Evolutionary conservation across 2,888 invertebrate species (phyloP).

Genomic region (Pseudococcus viburni): DNA sequence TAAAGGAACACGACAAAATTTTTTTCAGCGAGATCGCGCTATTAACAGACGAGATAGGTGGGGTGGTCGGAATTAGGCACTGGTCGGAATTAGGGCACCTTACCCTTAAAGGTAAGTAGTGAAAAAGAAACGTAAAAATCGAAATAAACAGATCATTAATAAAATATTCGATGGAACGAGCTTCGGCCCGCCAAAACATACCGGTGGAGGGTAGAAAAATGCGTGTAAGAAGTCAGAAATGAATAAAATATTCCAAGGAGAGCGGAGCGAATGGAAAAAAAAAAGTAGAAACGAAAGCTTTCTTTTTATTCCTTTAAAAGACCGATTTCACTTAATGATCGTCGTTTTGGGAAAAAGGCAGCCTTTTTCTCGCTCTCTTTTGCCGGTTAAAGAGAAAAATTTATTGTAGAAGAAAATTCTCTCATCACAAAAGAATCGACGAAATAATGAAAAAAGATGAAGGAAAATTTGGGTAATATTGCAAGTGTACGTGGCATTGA

Average conservation of each 20-base stretch:
- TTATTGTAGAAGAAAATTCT: background rate
- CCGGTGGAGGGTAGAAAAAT: background rate
- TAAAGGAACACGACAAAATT: too few species aligned
- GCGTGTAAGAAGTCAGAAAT: background rate
- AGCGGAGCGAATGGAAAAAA: background rate
- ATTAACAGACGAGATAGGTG: too few species aligned
- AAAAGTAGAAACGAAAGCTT: background rate
- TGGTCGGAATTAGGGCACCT: too few species aligned
- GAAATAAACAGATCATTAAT: slow-evolving; percentile 33
- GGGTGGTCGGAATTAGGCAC: too few species aligned
- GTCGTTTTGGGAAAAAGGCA: background rate
- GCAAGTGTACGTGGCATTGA: background rate
- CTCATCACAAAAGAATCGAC: background rate
- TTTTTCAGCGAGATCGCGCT: too few species aligned
- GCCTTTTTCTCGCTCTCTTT: background rate
- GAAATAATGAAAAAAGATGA: background rate
- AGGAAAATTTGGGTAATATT: background rate
- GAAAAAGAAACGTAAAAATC: background rate
- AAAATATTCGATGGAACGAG: slow-evolving; percentile 15
- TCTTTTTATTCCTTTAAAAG: slow-evolving; percentile 23
- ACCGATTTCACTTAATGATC: slow-evolving; percentile 16
- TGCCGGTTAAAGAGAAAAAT: background rate
- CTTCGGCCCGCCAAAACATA: background rate
- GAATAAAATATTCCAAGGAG: slow-evolving; percentile 4
- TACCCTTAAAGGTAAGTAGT: background rate